phyloP scores from a whole-genome alignment of 1,140 invertebrate genomes.

The Bombus polaris region DNA sequence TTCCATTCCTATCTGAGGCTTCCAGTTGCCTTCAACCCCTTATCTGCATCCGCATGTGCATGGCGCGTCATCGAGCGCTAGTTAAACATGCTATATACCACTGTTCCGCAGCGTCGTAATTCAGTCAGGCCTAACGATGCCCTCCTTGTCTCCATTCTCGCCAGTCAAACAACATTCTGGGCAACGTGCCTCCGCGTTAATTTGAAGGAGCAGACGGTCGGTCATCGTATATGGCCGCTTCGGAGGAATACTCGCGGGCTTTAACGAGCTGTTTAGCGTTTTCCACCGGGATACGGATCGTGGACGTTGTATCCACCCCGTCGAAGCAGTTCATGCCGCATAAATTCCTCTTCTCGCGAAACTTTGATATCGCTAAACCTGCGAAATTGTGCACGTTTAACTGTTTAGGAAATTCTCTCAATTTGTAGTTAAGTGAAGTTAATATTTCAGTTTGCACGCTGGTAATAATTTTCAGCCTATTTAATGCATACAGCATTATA shows the following conservation, averaged over 20 bases:
- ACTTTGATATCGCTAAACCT: background rate
- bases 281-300: conserved; percentile 20
- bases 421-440: background rate
- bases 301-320: background rate
- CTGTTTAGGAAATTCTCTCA: background rate
- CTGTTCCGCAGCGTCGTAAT: conserved; percentile 38
- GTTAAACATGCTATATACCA: conserved; percentile 23
- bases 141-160: conserved; percentile 16
- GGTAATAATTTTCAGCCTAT: background rate
- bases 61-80: conserved; percentile 18
- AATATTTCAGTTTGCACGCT: background rate
- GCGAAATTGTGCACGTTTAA: background rate
- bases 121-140: conserved; percentile 35
- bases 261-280: conserved; percentile 39
- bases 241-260: background rate
- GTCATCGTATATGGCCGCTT: background rate
- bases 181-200: conserved; percentile 35
- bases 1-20: background rate
- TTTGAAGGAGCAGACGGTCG: background rate
- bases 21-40: background rate
- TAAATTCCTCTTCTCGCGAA: background rate
- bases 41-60: conserved; percentile 8
- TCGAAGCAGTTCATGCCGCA: background rate
- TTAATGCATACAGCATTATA: too few species aligned
- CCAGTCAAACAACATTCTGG: conserved; percentile 1